Base-by-base conservation (phyloP, 2,888 invertebrate species). In the Hartigia nigra region DNA sequence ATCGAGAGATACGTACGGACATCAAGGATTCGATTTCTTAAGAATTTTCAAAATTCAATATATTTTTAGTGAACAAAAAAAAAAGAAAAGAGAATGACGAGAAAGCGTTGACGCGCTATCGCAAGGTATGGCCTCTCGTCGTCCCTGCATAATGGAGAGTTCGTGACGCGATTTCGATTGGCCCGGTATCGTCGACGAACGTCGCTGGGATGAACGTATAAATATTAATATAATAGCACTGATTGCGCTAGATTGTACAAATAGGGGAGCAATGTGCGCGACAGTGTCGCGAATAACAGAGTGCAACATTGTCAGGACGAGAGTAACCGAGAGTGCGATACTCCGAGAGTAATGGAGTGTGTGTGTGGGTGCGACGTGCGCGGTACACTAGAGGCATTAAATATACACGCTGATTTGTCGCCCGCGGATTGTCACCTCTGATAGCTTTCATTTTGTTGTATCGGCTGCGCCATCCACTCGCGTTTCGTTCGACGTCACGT, bases 361-460 rank as follows among this genome's bases (percentile, higher is more conserved):
- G 31, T 36, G 55, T 74, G 75, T 39, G 37, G 39, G 75, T 35
- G 31, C 4, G 70, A 74, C 77, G 69, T 34, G 70, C 75, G 77
- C 80, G 79, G 2, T 23, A 5, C 83, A 81, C 87, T 82, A 86
- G 83, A 85, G 85, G 87, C 88, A 91, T 91, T 91, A 91, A 91
- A 91, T 91, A 91, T 91, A 88, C 90, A 90, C 88, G 87, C 89
- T 89, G 91, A 91, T 91, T 91, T 89, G 91, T 89, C 90, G 88
- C 87, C 86, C 88, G 88, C 88, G 89, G 87, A 90, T 90, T 89
- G 90, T 91, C 90, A 90, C 89, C 89, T 88, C 88, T 88, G 89
- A 90, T 89, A 89, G 89, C 88, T 90, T 89, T 90, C 87, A 87
- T 88, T 90, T 89, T 87, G 88, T 88, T 87, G 86, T 85, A 86